These are phyloP conservation scores for Yponomeuta plumbellus DNA, from an alignment of 2,888 invertebrate genomes.

Conservation along the genomic window DNA sequence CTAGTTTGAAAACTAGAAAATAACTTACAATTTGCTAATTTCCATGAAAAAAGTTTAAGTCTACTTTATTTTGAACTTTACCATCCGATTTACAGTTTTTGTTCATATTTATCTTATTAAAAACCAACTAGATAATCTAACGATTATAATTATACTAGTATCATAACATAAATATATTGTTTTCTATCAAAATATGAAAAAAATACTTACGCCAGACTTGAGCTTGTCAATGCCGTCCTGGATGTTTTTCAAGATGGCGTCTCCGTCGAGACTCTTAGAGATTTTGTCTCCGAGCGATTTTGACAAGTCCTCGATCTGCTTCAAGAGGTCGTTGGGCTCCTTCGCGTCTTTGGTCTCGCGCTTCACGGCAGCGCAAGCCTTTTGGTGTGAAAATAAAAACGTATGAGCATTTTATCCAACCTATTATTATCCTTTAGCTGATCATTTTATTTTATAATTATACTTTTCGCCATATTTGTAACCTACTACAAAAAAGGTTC, in stretches of 20 bases:
- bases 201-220: conserved; percentile 27
- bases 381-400: conserved; percentile 15
- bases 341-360: conserved; percentile 43
- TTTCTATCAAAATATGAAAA: too few species aligned
- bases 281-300: conserved; percentile 27
- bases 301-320: conserved; percentile 28
- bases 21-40: too few species aligned
- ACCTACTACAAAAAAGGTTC: conserved; percentile 4
- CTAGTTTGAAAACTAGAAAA: too few species aligned
- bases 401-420: neutral
- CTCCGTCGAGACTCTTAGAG: conserved; percentile 33
- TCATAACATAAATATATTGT: too few species aligned
- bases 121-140: too few species aligned
- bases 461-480: too few species aligned
- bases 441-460: too few species aligned
- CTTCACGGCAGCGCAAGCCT: conserved; percentile 57
- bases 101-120: too few species aligned
- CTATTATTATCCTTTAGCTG: neutral
- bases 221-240: conserved; percentile 36
- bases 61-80: too few species aligned
- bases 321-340: conserved; percentile 28
- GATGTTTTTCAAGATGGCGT: conserved; percentile 35
- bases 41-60: too few species aligned
- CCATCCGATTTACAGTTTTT: too few species aligned
- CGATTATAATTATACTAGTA: too few species aligned